Percentiles rank a stretch among this genome's conserved stretches.
phyloP scores from a whole-genome alignment of 2,888 invertebrate genomes.

The Athetis lepigone region DNA sequence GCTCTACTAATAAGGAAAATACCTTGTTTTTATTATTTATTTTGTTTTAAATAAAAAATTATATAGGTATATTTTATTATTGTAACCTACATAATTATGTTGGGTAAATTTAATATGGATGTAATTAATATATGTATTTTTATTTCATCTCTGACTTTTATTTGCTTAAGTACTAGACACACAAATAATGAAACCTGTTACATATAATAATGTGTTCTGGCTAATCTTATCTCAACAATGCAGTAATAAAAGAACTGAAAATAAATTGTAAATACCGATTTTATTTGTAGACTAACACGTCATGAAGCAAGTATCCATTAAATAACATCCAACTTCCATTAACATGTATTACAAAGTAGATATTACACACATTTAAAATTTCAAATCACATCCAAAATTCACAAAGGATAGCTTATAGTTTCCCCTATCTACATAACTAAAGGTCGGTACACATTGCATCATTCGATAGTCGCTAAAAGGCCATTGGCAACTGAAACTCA shows the following conservation, averaged over 20 bases:
- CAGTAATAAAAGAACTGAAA: conserved; percentile 22
- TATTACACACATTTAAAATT: conserved; percentile 52
- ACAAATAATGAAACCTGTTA: not conserved
- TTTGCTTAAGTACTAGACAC: conserved; percentile 46
- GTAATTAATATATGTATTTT: conserved; percentile 91
- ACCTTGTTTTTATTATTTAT: conserved; percentile 90
- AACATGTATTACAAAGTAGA: conserved; percentile 58
- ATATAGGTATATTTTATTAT: conserved; percentile 91
- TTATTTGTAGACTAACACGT: conserved; percentile 62
- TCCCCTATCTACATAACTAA: conserved; percentile 27
- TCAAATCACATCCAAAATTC: conserved; percentile 57
- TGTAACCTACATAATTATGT: conserved; percentile 90
- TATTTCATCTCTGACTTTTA: conserved; percentile 86
- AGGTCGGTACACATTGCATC: conserved; percentile 26
- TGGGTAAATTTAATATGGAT: conserved; percentile 91
- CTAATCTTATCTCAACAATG: not conserved
- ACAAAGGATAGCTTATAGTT: conserved; percentile 30
- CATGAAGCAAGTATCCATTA: conserved; percentile 63
- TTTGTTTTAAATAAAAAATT: conserved; percentile 89
- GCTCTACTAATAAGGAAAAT: conserved; percentile 87
- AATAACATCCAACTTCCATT: conserved; percentile 59
- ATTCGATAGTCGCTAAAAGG: not conserved
- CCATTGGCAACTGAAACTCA: not conserved
- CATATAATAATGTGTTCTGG: not conserved
- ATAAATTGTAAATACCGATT: conserved; percentile 58